Conservation (phyloP, 1,140 invertebrate genomes). For the Vanessa atalanta region DNA sequence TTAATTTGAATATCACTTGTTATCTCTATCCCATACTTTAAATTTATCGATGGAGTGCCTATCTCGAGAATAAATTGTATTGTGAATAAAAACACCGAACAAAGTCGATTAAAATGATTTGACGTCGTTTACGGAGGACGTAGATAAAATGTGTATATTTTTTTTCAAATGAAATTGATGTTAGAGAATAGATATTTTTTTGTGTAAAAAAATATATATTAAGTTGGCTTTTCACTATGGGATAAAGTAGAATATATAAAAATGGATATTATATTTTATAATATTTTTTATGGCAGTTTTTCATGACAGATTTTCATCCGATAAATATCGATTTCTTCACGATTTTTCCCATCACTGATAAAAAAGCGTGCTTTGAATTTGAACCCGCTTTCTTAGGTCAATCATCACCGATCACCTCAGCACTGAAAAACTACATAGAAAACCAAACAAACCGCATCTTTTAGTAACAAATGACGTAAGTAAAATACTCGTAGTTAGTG, state of each 20-base stretch:
- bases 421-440: no score
- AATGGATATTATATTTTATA: no score
- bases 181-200: not conserved
- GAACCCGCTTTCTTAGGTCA: no score
- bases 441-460: no score
- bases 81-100: conserved; percentile 44
- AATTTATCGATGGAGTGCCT: conserved; percentile 73
- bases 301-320: not conserved
- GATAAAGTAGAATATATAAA: no score
- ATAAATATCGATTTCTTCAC: no score
- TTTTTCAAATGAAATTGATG: not conserved
- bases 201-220: not conserved
- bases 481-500: not conserved
- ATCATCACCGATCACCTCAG: no score
- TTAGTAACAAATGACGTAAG: no score
- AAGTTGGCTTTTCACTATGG: no score
- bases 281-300: no score
- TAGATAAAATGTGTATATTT: not conserved
- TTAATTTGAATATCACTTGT: conserved; percentile 78
- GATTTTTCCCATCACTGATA: no score
- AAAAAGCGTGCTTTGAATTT: no score
- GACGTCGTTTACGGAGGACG: conserved; percentile 2
- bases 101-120: conserved; percentile 43
- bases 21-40: conserved; percentile 70
- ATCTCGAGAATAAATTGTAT: conserved; percentile 55